These are phyloP conservation scores for Sorex araneus DNA, from an alignment of 2,113 vertebrate species.

Conservation along the genomic window DNA sequence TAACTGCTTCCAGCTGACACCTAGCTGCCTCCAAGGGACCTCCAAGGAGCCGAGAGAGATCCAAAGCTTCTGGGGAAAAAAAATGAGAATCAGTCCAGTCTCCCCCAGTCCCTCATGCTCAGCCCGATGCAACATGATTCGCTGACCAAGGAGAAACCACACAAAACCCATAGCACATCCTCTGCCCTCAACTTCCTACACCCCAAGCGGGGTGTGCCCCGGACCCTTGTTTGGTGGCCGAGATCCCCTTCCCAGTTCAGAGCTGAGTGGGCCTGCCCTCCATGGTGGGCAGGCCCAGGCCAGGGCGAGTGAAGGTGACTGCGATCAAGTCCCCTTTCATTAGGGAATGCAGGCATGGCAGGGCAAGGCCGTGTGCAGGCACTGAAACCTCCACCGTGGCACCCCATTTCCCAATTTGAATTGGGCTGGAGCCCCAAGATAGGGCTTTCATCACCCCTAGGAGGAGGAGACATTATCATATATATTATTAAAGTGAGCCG, in stretches of 20 bases:
- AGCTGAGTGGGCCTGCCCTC: not conserved
- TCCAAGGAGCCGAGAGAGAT: conserved; percentile 52
- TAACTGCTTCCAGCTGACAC: conserved; percentile 95
- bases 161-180: conserved; percentile 86
- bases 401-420: conserved; percentile 62
- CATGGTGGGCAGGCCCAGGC: not conserved
- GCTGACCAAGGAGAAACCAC: conserved; percentile 84
- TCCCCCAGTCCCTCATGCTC: conserved; percentile 28
- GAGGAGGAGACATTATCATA: conserved; percentile 38
- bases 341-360: not conserved
- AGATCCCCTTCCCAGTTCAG: not conserved
- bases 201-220: conserved; percentile 51
- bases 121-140: conserved; percentile 68
- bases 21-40: conserved; percentile 74
- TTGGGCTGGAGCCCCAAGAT: not conserved
- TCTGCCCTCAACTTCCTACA: conserved; percentile 6
- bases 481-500: conserved; percentile 77
- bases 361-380: conserved; percentile 52
- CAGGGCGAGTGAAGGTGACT: not conserved
- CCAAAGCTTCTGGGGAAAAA: conserved; percentile 76
- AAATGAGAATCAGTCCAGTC: conserved; percentile 16
- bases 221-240: not conserved
- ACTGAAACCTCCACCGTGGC: not conserved
- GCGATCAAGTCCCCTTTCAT: not conserved
- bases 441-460: conserved; percentile 26